Evolutionary conservation across 2,797 vertebrate genomes (phyloP).

Genomic region (Sylvia borin): DNA sequence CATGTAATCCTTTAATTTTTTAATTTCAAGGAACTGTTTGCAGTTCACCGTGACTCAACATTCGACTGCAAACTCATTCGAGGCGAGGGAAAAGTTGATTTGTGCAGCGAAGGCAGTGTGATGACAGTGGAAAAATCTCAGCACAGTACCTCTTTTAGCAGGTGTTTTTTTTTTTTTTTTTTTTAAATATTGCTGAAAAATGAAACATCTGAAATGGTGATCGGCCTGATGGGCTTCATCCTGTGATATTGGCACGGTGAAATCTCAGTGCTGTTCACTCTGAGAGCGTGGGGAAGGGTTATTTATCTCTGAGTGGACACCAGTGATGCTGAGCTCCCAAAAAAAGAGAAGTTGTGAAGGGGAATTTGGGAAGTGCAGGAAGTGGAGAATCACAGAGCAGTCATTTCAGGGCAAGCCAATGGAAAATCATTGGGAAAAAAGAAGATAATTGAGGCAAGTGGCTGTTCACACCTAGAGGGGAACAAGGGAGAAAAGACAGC

Average conservation of each 20-base stretch:
- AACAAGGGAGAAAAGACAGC: background rate
- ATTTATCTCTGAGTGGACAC: background rate
- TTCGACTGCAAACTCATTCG: background rate
- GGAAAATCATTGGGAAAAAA: background rate
- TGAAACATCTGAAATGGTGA: background rate
- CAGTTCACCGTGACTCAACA: background rate
- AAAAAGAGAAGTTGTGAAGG: background rate
- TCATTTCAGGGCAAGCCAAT: background rate
- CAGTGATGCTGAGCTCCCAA: background rate
- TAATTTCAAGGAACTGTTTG: background rate
- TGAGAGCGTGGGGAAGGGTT: background rate
- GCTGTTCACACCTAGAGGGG: background rate
- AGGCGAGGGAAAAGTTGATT: background rate
- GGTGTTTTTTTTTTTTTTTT: no score
- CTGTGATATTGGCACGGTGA: background rate
- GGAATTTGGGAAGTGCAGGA: background rate
- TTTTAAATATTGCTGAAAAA: background rate
- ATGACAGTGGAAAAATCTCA: background rate
- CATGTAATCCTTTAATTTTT: background rate
- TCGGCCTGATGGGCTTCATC: background rate
- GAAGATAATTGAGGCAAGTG: background rate
- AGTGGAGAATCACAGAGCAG: background rate
- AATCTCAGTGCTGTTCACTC: background rate
- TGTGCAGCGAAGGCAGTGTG: background rate
- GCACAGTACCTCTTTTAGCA: background rate